phyloP scores from a whole-genome alignment of 2,113 vertebrate genomes.

The Accipiter virgatus region DNA sequence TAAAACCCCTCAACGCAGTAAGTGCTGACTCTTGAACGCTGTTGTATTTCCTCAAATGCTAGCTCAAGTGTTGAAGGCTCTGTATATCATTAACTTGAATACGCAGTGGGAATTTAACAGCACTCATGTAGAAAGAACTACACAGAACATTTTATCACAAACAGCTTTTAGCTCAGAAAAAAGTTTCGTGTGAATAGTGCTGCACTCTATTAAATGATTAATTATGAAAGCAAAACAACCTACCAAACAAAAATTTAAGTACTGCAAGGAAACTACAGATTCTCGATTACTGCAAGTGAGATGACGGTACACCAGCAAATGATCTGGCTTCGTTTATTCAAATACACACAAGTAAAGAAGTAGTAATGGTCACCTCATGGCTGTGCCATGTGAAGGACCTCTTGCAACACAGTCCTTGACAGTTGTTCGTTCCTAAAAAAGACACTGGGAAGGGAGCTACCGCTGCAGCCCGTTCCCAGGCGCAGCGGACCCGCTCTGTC shows the following conservation, averaged over 20 bases:
- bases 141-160: neutral
- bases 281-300: neutral
- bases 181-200: neutral
- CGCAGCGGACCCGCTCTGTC: fast-evolving
- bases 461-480: neutral
- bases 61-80: neutral
- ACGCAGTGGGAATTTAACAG: neutral
- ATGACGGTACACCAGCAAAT: neutral
- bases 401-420: fast-evolving
- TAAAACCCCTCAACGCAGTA: neutral
- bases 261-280: neutral
- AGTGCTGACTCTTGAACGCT: fast-evolving
- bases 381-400: neutral
- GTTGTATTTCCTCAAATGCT: neutral
- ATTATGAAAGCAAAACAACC: neutral
- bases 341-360: neutral
- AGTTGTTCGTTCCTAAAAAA: neutral
- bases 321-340: neutral
- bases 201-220: neutral
- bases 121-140: neutral
- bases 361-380: fast-evolving
- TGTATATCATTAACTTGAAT: neutral
- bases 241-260: neutral
- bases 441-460: neutral
- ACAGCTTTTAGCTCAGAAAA: neutral